These are phyloP conservation scores for Corythornis leucogaster DNA, from an alignment of 2,797 vertebrate species.

Conservation along the genomic window DNA sequence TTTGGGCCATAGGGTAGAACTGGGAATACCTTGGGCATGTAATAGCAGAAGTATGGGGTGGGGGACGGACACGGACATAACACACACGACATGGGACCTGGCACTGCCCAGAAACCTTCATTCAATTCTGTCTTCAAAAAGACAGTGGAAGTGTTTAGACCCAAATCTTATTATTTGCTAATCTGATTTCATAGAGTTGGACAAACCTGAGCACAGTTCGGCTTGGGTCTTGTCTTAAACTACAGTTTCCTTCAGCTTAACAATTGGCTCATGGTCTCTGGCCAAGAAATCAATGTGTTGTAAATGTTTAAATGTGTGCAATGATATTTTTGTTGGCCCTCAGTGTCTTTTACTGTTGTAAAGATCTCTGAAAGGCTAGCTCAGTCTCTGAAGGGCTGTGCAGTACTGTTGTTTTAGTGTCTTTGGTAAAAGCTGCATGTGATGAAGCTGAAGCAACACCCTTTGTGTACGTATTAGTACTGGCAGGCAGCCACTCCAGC, in stretches of 20 bases:
- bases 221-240: neutral
- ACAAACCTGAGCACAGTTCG: neutral
- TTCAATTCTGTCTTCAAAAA: neutral
- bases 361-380: neutral
- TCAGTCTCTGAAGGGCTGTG: neutral
- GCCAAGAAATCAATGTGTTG: neutral
- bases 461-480: neutral
- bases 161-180: neutral
- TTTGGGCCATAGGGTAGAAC: neutral
- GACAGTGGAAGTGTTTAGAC: neutral
- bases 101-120: neutral
- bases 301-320: neutral
- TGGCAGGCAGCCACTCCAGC: neutral
- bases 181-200: neutral
- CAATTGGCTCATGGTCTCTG: neutral
- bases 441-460: neutral
- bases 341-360: neutral
- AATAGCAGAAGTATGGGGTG: neutral
- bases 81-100: too few relatives aligned
- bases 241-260: neutral
- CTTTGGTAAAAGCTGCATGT: neutral
- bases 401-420: neutral
- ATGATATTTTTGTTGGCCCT: neutral
- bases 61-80: neutral
- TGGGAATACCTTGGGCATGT: neutral